Evolutionary conservation across 64 coral and sea anemone genomes (phyloP).

Genomic region (Stichodactyla helianthus): DNA sequence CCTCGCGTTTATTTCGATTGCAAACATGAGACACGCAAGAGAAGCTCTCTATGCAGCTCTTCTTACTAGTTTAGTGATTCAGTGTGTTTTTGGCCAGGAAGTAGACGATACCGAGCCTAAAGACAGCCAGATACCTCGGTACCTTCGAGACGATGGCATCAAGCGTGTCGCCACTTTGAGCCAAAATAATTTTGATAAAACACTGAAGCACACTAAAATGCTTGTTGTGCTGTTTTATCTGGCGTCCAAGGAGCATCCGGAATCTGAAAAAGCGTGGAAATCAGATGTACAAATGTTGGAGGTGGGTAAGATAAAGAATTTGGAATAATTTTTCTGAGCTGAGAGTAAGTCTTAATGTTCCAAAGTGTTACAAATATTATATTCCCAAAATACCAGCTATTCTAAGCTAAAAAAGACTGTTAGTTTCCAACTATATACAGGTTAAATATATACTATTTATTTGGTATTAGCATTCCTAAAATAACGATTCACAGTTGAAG

Average conservation of each 20-base stretch:
- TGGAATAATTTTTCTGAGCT: neutral
- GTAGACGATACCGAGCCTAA: constrained; percentile 49
- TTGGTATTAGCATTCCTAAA: neutral
- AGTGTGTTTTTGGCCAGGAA: constrained; percentile 16
- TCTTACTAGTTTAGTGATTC: neutral
- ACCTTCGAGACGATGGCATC: constrained; percentile 83
- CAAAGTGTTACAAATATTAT: neutral
- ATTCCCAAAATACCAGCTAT: neutral
- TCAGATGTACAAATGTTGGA: constrained; percentile 83
- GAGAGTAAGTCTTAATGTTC: neutral
- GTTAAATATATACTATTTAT: neutral
- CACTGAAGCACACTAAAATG: constrained; percentile 67
- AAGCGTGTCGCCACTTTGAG: constrained; percentile 60
- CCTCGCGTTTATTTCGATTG: neutral
- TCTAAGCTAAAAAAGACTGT: neutral
- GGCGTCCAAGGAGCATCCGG: constrained; percentile 29
- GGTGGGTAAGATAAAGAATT: constrained; percentile 15
- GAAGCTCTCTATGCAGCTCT: neutral
- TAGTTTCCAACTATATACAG: neutral
- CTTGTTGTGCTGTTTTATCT: constrained; percentile 81
- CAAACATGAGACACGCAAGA: neutral
- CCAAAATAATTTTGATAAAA: constrained; percentile 63
- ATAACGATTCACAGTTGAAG: neutral
- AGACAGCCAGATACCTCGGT: constrained; percentile 59
- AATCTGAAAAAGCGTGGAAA: constrained; percentile 72